phyloP scores from a whole-genome alignment of 1,140 invertebrate species.

The Listronotus bonariensis region DNA sequence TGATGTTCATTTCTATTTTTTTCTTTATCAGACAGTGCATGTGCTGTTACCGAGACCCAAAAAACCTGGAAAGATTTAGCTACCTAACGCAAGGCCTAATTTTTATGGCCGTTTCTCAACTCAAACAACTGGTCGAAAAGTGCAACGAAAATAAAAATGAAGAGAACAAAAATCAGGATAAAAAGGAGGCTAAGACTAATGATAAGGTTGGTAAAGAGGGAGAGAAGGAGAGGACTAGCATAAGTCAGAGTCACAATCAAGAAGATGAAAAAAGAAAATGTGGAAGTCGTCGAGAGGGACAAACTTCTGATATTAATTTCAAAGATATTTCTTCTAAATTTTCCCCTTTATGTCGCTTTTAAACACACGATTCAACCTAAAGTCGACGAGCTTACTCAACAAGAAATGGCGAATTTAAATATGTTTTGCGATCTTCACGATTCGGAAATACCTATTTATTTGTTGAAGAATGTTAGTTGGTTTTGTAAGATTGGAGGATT shows the following conservation, averaged over 20 bases:
- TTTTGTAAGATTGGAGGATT: conserved; percentile 91
- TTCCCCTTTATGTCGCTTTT: conserved; percentile 90
- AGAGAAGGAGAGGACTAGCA: conserved; percentile 21
- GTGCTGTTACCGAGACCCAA: conserved; percentile 87
- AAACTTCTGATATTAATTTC: conserved; percentile 77
- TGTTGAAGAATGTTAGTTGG: conserved; percentile 86
- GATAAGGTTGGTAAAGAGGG: not conserved
- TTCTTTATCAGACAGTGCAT: conserved; percentile 78
- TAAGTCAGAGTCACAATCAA: conserved; percentile 29
- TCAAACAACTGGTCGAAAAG: conserved; percentile 69
- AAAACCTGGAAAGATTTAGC: conserved; percentile 89
- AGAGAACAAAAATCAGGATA: conserved; percentile 37
- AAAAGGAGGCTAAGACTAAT: conserved; percentile 25
- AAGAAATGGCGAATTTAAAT: conserved; percentile 77
- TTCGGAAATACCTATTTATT: conserved; percentile 86
- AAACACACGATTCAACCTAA: conserved; percentile 80
- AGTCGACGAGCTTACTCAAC: conserved; percentile 75
- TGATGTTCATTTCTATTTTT: too few species aligned
- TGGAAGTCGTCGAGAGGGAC: conserved; percentile 68
- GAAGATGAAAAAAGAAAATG: conserved; percentile 46
- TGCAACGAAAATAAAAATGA: conserved; percentile 35
- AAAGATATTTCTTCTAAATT: conserved; percentile 85
- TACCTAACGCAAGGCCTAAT: conserved; percentile 83
- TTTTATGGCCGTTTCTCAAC: conserved; percentile 71
- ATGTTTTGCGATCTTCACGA: conserved; percentile 91